Evolutionary conservation across 2,797 vertebrate genomes (phyloP).

Genomic region (Eptatretus atami): DNA sequence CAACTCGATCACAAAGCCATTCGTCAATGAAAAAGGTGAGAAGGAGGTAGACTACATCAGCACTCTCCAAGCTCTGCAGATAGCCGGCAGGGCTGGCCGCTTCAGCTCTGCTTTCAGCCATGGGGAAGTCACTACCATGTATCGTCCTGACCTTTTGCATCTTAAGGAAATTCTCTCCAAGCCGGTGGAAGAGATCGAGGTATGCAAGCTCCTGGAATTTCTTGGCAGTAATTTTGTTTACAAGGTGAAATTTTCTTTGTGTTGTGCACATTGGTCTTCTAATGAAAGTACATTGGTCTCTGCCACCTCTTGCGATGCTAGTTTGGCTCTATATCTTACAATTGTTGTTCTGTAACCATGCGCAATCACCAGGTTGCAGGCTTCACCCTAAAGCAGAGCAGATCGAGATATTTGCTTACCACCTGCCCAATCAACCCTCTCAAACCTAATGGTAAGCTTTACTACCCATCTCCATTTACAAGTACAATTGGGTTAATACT

Average conservation of each 20-base stretch:
- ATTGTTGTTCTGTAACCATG: too few relatives aligned
- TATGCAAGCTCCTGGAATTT: too few relatives aligned
- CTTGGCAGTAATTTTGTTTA: too few relatives aligned
- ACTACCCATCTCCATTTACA: too few relatives aligned
- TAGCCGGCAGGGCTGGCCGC: conserved; percentile 54
- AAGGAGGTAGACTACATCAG: conserved; percentile 60
- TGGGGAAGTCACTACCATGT: conserved; percentile 71
- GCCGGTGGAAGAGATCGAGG: conserved; percentile 35
- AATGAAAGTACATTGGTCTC: too few relatives aligned
- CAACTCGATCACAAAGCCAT: conserved; percentile 71
- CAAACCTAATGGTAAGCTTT: conserved; percentile 59
- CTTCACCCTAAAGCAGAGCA: conserved; percentile 88
- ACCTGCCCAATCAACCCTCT: conserved; percentile 70
- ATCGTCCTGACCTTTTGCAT: conserved; percentile 33
- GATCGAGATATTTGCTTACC: conserved; percentile 95
- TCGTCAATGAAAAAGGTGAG: conserved; percentile 70
- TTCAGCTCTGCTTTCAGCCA: conserved; percentile 37
- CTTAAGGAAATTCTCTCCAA: conserved; percentile 46
- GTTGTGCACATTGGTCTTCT: too few relatives aligned
- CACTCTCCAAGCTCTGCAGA: conserved; percentile 88
- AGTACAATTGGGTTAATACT: too few relatives aligned
- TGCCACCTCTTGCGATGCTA: too few relatives aligned
- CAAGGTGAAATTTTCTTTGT: too few relatives aligned
- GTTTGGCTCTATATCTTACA: too few relatives aligned
- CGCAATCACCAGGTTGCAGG: conserved; percentile 22